Evolutionary conservation across 2,113 vertebrate genomes (phyloP).

Genomic region (Melanerpes formicivorus): DNA sequence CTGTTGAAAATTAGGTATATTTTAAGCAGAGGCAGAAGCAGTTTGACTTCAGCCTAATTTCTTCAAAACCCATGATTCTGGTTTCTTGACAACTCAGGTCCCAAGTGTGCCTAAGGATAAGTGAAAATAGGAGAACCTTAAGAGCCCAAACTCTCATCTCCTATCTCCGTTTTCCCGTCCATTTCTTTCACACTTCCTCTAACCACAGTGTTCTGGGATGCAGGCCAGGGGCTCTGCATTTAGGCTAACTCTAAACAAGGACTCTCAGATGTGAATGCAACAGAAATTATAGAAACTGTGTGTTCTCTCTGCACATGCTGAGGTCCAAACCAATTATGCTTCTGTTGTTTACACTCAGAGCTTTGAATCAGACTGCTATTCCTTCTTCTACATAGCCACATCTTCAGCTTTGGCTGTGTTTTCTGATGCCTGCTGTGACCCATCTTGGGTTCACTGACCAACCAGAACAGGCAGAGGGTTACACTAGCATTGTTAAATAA

Average conservation of each 20-base stretch:
- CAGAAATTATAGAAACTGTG: background rate
- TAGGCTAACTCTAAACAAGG: background rate
- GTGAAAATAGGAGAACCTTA: background rate
- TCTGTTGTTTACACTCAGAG: background rate
- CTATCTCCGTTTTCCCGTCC: background rate
- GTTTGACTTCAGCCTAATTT: background rate
- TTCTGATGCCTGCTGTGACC: background rate
- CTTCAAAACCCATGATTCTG: background rate
- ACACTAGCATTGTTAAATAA: background rate
- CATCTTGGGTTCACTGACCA: background rate
- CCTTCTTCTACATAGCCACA: background rate
- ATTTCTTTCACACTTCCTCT: rapidly evolving
- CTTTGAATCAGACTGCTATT: background rate
- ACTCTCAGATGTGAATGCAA: background rate
- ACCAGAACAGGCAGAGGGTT: background rate
- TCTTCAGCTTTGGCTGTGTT: background rate
- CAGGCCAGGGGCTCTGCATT: background rate
- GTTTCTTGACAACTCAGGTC: background rate
- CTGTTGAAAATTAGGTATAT: background rate
- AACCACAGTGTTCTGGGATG: background rate
- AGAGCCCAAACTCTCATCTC: background rate
- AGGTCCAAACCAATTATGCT: background rate
- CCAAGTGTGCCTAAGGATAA: background rate
- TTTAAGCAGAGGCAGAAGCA: background rate
- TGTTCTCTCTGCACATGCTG: background rate